These are phyloP conservation scores for Tautogolabrus adspersus DNA, from an alignment of 2,113 vertebrate species.

Conservation along the genomic window DNA sequence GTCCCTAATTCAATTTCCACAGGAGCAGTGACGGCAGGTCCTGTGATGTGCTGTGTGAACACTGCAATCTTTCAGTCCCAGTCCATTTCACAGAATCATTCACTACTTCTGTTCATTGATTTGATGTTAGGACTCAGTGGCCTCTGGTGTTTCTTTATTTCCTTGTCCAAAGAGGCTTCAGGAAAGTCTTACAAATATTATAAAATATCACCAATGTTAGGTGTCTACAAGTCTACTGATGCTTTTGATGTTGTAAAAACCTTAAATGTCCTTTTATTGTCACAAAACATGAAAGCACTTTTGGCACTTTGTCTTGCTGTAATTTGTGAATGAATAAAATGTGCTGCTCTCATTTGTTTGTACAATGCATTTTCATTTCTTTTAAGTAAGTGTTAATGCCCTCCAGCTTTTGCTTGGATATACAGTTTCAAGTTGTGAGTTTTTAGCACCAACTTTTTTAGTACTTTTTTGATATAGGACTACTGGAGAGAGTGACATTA, in stretches of 20 bases:
- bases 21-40: slow-evolving; percentile 16
- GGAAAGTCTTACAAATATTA: not conserved
- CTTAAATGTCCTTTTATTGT: not conserved
- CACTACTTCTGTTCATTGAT: not conserved
- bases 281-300: not conserved
- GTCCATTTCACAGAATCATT: not conserved
- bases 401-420: no score
- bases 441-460: no score
- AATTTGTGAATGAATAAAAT: slow-evolving; percentile 2
- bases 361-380: not conserved
- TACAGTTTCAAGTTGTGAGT: no score
- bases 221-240: not conserved
- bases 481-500: no score
- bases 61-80: slow-evolving; percentile 19
- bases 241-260: not conserved
- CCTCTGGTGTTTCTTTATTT: not conserved
- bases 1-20: slow-evolving; percentile 37
- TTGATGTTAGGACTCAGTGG: not conserved
- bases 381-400: not conserved
- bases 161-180: not conserved
- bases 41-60: slow-evolving; percentile 46
- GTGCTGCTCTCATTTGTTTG: not conserved
- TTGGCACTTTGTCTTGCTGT: not conserved
- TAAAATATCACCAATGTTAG: not conserved
- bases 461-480: no score